Evolutionary conservation across 1,140 invertebrate species (phyloP).

Genomic region (Subanguina moxae): DNA sequence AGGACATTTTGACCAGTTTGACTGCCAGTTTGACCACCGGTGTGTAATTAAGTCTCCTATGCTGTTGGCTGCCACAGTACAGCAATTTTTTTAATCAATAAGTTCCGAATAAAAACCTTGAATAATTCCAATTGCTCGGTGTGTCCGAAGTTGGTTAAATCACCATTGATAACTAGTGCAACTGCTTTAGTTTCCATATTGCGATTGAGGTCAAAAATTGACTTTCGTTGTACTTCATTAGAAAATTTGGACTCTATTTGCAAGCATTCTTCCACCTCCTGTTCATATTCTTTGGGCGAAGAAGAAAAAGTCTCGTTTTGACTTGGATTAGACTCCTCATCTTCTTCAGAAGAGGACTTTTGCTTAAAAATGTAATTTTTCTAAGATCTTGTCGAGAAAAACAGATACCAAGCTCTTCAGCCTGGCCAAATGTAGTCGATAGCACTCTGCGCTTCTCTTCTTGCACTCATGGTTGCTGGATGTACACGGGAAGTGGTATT

Average conservation of each 20-base stretch:
- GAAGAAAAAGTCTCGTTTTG: not conserved
- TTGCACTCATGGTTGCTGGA: constrained; percentile 44
- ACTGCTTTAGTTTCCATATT: constrained; percentile 41
- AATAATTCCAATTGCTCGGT: constrained; percentile 44
- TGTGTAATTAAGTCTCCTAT: too few species aligned
- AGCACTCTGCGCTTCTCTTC: constrained; percentile 35
- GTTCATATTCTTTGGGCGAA: constrained; percentile 14
- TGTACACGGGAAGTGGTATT: constrained; percentile 55
- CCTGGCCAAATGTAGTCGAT: not conserved
- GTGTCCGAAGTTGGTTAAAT: constrained; percentile 54
- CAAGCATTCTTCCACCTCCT: constrained; percentile 29
- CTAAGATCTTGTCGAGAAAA: not conserved
- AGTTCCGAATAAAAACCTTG: constrained; percentile 29
- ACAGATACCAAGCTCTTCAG: not conserved
- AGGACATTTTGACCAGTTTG: too few species aligned
- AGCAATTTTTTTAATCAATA: too few species aligned
- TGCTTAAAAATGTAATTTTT: not conserved
- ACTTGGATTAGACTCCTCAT: too few species aligned
- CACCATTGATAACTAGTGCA: constrained; percentile 52
- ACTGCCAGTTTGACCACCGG: too few species aligned
- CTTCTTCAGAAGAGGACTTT: not conserved
- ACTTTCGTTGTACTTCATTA: constrained; percentile 51
- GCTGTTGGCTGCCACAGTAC: too few species aligned
- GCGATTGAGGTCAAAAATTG: constrained; percentile 43
- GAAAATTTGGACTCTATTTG: constrained; percentile 46